Conservation (phyloP, 2,888 invertebrate genomes). For the Epinotia brunnichana region DNA sequence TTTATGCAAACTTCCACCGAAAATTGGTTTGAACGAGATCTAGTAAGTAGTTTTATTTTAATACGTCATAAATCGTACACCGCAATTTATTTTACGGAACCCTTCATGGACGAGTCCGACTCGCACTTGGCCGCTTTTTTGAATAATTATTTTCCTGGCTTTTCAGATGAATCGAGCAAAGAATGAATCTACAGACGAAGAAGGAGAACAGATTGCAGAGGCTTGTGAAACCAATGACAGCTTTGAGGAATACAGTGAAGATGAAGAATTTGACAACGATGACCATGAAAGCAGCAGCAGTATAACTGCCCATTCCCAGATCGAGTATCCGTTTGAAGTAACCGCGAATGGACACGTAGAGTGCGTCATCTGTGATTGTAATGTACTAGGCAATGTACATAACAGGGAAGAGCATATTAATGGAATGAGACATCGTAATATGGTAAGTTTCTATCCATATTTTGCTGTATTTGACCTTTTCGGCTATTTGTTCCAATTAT, state of each 20-base stretch:
- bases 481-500: too few relatives aligned
- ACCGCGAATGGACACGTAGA: not conserved
- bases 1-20: too few relatives aligned
- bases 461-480: too few relatives aligned
- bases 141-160: not conserved
- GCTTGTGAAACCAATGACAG: not conserved
- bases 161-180: not conserved
- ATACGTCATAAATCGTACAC: too few relatives aligned
- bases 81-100: too few relatives aligned
- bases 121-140: too few relatives aligned
- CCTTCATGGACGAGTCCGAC: too few relatives aligned
- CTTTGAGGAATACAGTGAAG: not conserved
- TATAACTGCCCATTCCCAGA: not conserved
- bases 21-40: too few relatives aligned
- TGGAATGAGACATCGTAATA: not conserved
- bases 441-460: not conserved
- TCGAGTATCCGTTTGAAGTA: not conserved
- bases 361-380: not conserved
- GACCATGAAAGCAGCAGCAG: not conserved
- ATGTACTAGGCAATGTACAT: not conserved
- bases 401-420: not conserved
- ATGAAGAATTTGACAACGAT: not conserved
- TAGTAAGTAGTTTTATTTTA: too few relatives aligned
- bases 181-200: not conserved
- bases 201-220: not conserved